Percentiles rank a stretch among this genome's conserved stretches.
Conservation (phyloP, 2,797 vertebrate species). For the Paedocypris micromegethes region DNA sequence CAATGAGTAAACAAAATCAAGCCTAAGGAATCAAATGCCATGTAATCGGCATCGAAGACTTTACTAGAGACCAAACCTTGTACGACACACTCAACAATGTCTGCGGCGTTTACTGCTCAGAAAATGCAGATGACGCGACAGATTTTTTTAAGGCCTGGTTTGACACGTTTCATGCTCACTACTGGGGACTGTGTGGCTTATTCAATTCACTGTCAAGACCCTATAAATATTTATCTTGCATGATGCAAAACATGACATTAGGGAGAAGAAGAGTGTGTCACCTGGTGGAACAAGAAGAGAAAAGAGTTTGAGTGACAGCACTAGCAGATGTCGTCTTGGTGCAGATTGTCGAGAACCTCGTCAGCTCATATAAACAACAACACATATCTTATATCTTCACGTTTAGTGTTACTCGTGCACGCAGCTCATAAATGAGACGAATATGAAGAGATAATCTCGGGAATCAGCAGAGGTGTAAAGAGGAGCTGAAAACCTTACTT, state of each 20-base stretch:
- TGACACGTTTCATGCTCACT: slow-evolving; percentile 39
- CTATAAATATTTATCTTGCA: slow-evolving; percentile 53
- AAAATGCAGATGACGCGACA: slow-evolving; percentile 23
- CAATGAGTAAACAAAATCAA: not conserved
- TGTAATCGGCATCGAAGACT: too few species aligned
- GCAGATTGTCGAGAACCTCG: slow-evolving; percentile 42
- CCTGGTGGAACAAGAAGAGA: slow-evolving; percentile 47
- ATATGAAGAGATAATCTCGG: slow-evolving; percentile 1
- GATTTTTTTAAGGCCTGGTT: slow-evolving; percentile 38
- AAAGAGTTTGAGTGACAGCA: slow-evolving; percentile 45
- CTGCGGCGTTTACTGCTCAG: slow-evolving; percentile 13
- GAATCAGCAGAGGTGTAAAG: slow-evolving; percentile 1
- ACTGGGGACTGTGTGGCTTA: slow-evolving; percentile 41
- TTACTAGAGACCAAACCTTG: too few species aligned
- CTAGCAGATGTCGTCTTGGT: slow-evolving; percentile 45
- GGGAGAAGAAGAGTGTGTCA: slow-evolving; percentile 44
- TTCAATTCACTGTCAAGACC: slow-evolving; percentile 50
- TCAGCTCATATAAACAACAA: slow-evolving; percentile 43
- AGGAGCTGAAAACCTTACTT: too few species aligned
- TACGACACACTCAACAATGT: too few species aligned
- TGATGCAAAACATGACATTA: slow-evolving; percentile 54
- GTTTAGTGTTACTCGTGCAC: not conserved
- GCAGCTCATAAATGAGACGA: not conserved
- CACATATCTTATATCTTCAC: slow-evolving; percentile 25
- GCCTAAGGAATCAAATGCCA: too few species aligned